Percentiles rank a stretch among this genome's conserved stretches.
Conservation (phyloP, 2,888 invertebrate species). For the Calephelis perditalis region DNA sequence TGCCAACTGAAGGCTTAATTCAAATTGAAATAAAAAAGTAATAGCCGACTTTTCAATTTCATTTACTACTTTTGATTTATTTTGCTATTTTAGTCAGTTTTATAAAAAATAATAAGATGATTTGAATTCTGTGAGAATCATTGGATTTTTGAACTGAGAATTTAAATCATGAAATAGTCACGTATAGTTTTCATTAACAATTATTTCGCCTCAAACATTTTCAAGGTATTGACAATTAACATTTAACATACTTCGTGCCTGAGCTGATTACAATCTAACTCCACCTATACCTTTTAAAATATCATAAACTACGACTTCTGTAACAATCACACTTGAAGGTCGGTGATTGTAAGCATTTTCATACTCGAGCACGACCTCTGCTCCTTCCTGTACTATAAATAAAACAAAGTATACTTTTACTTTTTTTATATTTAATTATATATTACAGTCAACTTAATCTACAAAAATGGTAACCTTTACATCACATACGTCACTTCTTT, state of each 20-base stretch:
- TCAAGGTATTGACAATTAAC: conserved; percentile 12
- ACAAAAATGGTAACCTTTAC: conserved; percentile 67
- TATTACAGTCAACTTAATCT: conserved; percentile 66
- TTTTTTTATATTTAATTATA: conserved; percentile 52
- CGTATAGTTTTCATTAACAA: neutral
- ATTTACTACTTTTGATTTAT: too few species aligned
- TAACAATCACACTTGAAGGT: conserved; percentile 17
- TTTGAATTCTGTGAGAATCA: too few species aligned
- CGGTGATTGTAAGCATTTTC: conserved; percentile 16
- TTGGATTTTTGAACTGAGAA: too few species aligned
- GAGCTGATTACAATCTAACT: conserved; percentile 9
- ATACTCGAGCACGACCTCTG: conserved; percentile 20
- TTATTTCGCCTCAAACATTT: neutral
- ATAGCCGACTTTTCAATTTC: too few species aligned
- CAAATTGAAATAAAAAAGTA: too few species aligned
- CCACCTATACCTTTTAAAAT: conserved; percentile 4
- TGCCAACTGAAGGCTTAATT: too few species aligned
- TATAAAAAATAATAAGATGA: too few species aligned
- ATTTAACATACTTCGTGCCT: conserved; percentile 10
- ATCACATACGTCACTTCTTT: conserved; percentile 61
- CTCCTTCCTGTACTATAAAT: conserved; percentile 26
- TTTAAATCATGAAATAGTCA: neutral
- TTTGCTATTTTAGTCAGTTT: too few species aligned
- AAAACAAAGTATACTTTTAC: conserved; percentile 47
- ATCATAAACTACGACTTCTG: conserved; percentile 12